Conservation (phyloP, 1,140 invertebrate species). For the Amyelois transitella region DNA sequence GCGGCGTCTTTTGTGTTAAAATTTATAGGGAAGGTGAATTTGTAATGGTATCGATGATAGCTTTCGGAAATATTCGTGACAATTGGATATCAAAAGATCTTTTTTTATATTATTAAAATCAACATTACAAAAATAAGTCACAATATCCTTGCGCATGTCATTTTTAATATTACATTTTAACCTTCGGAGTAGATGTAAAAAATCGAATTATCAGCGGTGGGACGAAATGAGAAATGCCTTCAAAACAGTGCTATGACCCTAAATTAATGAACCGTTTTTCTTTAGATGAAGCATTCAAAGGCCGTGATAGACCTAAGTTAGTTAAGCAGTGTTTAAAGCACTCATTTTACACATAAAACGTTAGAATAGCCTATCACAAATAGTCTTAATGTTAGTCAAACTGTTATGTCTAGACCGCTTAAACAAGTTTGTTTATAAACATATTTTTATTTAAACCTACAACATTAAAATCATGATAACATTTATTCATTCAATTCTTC, state of each 20-base stretch:
- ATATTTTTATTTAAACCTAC: too few species aligned
- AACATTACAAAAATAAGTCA: not conserved
- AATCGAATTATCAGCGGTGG: not conserved
- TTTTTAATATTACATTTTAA: not conserved
- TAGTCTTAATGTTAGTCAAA: slow-evolving; percentile 10
- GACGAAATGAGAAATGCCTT: slow-evolving; percentile 8
- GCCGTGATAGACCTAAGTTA: slow-evolving; percentile 44
- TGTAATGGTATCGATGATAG: not conserved
- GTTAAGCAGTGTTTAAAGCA: slow-evolving; percentile 35
- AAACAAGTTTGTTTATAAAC: not conserved
- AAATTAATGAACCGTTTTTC: slow-evolving; percentile 9
- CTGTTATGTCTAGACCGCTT: not conserved
- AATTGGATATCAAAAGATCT: too few species aligned
- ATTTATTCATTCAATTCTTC: too few species aligned
- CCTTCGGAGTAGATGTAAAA: not conserved
- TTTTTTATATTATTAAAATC: too few species aligned
- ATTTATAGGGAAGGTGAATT: not conserved
- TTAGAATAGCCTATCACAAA: slow-evolving; percentile 29
- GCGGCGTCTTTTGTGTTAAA: slow-evolving; percentile 1
- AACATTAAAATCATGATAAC: too few species aligned
- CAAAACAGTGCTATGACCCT: slow-evolving; percentile 8
- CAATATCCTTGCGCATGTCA: not conserved
- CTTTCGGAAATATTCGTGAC: too few species aligned
- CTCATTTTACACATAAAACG: slow-evolving; percentile 25
- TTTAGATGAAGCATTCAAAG: slow-evolving; percentile 27